Percentiles rank a stretch among this genome's conserved stretches.
phyloP scores from a whole-genome alignment of 2,113 vertebrate species.

The Crypturellus undulatus region DNA sequence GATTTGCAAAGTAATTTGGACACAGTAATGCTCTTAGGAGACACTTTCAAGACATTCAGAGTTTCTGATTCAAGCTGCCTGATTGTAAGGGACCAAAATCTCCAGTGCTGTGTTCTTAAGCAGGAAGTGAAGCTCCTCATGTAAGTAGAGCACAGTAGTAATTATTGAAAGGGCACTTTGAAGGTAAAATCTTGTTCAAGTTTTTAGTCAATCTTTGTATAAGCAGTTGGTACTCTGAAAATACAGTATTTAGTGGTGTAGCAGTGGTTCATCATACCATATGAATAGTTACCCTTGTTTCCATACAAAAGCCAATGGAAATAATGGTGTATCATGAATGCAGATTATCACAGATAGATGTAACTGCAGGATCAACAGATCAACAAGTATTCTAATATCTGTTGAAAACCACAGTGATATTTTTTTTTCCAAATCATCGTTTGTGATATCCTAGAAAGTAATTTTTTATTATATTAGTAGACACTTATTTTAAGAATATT shows the following conservation, averaged over 20 bases:
- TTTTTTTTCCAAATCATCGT: neutral
- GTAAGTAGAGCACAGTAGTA: neutral
- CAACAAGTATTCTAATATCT: neutral
- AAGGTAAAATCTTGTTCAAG: neutral
- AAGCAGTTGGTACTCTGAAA: neutral
- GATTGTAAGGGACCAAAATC: neutral
- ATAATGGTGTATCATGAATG: neutral
- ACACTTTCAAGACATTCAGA: neutral
- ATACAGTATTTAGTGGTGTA: neutral
- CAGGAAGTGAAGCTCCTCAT: neutral
- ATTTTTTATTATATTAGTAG: neutral
- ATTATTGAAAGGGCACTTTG: neutral
- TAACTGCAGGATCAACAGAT: neutral
- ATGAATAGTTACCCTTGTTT: neutral
- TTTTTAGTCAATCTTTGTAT: neutral
- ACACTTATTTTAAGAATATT: neutral
- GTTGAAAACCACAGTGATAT: neutral
- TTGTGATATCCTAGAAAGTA: neutral
- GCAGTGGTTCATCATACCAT: neutral
- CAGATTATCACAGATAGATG: neutral
- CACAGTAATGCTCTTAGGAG: neutral
- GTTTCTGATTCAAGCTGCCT: neutral
- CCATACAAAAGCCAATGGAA: neutral
- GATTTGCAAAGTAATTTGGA: neutral
- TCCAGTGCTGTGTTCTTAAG: neutral